Evolutionary conservation across 1,140 invertebrate species (phyloP), one percentile per base, ranked within the genome.

Genomic region (Heliconius himera): DNA sequence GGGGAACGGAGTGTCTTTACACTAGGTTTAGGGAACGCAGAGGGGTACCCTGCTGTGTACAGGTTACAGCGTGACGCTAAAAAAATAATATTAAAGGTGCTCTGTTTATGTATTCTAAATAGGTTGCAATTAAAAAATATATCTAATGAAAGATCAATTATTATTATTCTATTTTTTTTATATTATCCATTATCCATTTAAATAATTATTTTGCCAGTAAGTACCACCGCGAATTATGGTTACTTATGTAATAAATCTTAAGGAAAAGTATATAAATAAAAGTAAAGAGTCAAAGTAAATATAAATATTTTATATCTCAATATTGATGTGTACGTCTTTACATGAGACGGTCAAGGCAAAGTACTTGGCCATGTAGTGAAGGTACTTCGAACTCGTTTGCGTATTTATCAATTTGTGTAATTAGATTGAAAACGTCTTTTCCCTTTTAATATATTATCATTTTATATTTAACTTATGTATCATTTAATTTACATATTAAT

Each of bases 331-430:
- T 29, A 66, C 60, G 60, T 66, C 60, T 66, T 66, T 66, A 66
- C 60, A 66, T 29, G 22, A 66, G 60, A 66, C 26, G 70, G 33
- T 41, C 70, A 41, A 72, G 70, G 70, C 38, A 72, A 38, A 41
- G 70, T n/a, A 72, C 29, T 72, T 72, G 70, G 38, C 70, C 70
- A 36, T 72, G 70, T 72, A 72, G 38, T 41, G 70, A 72, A 72
- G 38, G 33, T 38, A 41, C 70, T 72, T 72, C 36, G 70, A 72
- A 72, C 70, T 72, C 16, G 70, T 72, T 66, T 66, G 60, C 60
- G 60, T 66, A 29, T 66, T 66, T 66, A 66, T 66, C 60, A 66
- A 29, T 66, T 66, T 26, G 11, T 29, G 60, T 66, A 66, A 66
- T 66, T 66, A 66, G 60, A 66, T 66, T 66, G 26, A 29, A 66